A percentile compares a stretch with the other conserved stretches of the same genome.
Conservation (phyloP, 35 echinoderm and acorn worm species). For the Amphiura filiformis region DNA sequence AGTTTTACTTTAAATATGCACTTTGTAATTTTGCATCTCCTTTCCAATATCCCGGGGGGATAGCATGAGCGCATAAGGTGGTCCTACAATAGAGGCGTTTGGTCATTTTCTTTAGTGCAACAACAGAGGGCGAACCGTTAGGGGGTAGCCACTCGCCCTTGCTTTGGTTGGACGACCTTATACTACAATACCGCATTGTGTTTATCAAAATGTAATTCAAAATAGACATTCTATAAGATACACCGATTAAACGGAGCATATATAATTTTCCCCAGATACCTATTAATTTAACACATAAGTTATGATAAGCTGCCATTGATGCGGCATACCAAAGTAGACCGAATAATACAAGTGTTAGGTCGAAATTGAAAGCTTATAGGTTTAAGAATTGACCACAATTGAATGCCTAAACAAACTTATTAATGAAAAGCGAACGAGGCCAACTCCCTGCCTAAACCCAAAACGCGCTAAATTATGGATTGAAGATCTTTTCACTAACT, state of each 20-base stretch:
- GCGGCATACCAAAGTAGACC: not conserved
- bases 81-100: no score
- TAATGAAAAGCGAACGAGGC: not conserved
- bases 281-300: not conserved
- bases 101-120: no score
- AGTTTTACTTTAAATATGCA: no score
- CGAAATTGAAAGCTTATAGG: not conserved
- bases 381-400: not conserved
- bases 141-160: no score
- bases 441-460: not conserved
- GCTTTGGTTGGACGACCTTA: no score
- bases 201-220: no score
- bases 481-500: no score
- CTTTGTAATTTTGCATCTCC: no score
- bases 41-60: no score
- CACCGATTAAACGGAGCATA: conserved; percentile 8
- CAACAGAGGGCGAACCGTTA: not conserved
- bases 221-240: not conserved
- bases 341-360: not conserved
- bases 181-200: no score
- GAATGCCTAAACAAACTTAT: not conserved
- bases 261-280: conserved; percentile 1
- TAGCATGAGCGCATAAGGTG: no score
- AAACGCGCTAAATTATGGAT: not conserved
- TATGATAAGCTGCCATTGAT: not conserved